Evolutionary conservation across 2,113 vertebrate genomes (phyloP).

Genomic region (Oncorhynchus masou): DNA sequence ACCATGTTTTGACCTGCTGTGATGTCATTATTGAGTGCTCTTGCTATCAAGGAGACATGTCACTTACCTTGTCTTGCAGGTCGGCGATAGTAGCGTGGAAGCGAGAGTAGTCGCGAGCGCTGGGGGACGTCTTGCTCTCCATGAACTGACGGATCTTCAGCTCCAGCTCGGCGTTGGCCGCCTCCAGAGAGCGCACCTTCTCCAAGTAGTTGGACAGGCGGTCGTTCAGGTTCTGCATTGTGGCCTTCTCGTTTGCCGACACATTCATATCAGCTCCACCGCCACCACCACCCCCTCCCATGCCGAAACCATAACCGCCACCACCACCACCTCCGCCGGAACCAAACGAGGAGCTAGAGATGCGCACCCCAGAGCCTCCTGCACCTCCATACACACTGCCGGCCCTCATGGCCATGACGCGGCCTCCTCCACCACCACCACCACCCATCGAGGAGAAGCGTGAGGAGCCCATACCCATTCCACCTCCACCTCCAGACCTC

Average conservation of each 20-base stretch:
- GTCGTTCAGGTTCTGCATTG: slow-evolving; percentile 93
- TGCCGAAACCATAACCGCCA: slow-evolving; percentile 17
- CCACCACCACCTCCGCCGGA: slow-evolving; percentile 11
- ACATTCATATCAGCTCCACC: slow-evolving; percentile 49
- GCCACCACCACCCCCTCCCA: slow-evolving; percentile 14
- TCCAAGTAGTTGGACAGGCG: slow-evolving; percentile 88
- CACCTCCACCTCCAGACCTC: neutral
- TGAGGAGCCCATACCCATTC: neutral
- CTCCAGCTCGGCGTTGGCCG: slow-evolving; percentile 82
- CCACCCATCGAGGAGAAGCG: neutral
- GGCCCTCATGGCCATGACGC: neutral
- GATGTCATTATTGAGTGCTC: neutral
- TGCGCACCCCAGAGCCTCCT: slow-evolving; percentile 46
- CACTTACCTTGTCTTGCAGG: slow-evolving; percentile 81
- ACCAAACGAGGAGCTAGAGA: slow-evolving; percentile 37
- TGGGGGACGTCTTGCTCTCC: slow-evolving; percentile 74
- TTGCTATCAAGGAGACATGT: neutral
- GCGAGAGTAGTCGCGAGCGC: slow-evolving; percentile 74
- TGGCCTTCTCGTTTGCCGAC: slow-evolving; percentile 81
- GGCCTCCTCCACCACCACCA: neutral
- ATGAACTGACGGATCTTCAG: slow-evolving; percentile 84
- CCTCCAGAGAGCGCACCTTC: slow-evolving; percentile 82
- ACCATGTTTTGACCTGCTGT: neutral
- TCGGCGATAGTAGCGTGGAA: slow-evolving; percentile 79
- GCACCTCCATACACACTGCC: slow-evolving; percentile 56